Conservation (phyloP, 1,140 invertebrate species). For the Diprion similis region DNA sequence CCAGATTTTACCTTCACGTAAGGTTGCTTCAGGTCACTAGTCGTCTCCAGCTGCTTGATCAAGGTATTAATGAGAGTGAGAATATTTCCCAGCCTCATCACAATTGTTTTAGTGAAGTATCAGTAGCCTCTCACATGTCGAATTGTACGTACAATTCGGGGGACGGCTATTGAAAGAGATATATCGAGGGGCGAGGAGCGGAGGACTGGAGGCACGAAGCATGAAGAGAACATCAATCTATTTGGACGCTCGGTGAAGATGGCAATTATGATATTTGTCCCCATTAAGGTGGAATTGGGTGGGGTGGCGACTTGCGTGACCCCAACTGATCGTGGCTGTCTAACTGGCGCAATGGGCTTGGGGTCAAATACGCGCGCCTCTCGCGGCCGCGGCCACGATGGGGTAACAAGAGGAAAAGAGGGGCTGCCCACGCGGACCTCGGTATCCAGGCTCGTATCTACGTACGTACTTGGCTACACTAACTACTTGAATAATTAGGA, state of each 20-base stretch:
- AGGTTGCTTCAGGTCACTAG: too few species aligned
- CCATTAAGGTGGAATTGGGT: slow-evolving; percentile 53
- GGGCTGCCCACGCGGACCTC: neutral
- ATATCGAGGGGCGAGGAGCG: too few species aligned
- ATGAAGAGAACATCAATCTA: slow-evolving; percentile 46
- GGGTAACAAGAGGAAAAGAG: neutral
- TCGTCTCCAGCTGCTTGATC: too few species aligned
- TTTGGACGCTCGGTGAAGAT: slow-evolving; percentile 49
- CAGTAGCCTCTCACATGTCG: too few species aligned
- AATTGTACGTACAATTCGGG: too few species aligned
- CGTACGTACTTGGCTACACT: neutral
- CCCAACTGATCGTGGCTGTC: slow-evolving; percentile 51
- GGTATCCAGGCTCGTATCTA: neutral
- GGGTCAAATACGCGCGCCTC: slow-evolving; percentile 55
- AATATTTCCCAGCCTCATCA: too few species aligned
- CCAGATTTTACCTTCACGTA: too few species aligned
- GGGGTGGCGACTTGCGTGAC: slow-evolving; percentile 51
- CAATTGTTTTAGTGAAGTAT: too few species aligned
- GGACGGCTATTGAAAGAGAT: too few species aligned
- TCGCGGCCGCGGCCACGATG: neutral
- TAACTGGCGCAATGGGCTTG: slow-evolving; percentile 54
- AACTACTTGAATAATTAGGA: slow-evolving; percentile 3
- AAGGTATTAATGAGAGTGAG: too few species aligned
- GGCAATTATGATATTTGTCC: slow-evolving; percentile 57
- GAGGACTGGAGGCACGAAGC: slow-evolving; percentile 11